These are phyloP conservation scores for Crotophaga sulcirostris DNA, from an alignment of 2,113 vertebrate genomes.

Conservation along the genomic window DNA sequence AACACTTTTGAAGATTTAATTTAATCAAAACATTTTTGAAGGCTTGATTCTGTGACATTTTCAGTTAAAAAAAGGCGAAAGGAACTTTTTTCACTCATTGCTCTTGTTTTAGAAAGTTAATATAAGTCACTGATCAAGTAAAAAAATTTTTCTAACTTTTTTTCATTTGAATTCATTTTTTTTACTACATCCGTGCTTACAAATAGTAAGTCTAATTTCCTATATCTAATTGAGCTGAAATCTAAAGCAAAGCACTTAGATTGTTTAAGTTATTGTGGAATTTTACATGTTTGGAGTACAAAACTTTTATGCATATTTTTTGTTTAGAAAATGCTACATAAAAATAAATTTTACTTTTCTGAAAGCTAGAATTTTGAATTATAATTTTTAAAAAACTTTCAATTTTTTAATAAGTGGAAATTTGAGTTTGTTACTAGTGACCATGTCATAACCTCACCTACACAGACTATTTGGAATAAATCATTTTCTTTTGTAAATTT, in stretches of 20 bases:
- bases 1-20: background rate
- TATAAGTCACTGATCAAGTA: background rate
- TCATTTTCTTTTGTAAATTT: background rate
- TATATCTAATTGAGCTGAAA: background rate
- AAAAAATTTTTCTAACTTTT: background rate
- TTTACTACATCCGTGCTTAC: background rate
- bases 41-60: background rate
- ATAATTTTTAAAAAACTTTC: background rate
- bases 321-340: background rate
- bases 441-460: background rate
- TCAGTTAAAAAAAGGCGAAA: background rate
- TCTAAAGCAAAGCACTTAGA: background rate
- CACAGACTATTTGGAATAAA: background rate
- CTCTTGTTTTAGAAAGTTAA: background rate
- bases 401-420: background rate
- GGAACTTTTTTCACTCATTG: background rate
- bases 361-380: background rate
- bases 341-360: background rate
- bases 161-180: background rate
- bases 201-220: background rate
- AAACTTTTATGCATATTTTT: background rate
- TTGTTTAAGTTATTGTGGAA: background rate
- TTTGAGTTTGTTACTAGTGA: background rate
- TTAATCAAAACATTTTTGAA: too few relatives aligned
- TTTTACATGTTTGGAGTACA: background rate